Evolutionary conservation across 2,113 vertebrate species (phyloP).

Genomic region (Euleptes europaea): DNA sequence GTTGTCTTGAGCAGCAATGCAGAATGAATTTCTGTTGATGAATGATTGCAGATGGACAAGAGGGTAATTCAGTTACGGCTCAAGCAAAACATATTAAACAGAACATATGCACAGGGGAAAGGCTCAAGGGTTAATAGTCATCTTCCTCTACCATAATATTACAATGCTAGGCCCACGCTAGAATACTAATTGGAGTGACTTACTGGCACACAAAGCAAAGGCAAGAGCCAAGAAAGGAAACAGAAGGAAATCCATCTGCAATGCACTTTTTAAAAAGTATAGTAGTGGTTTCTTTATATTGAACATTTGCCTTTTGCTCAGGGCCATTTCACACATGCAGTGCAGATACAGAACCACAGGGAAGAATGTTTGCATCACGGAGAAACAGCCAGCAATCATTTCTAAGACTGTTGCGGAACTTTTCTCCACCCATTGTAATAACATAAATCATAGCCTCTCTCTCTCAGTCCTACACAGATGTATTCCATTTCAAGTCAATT

Average conservation of each 20-base stretch:
- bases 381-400: neutral
- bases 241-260: slow-evolving; percentile 47
- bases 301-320: slow-evolving; percentile 8
- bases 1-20: neutral
- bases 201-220: slow-evolving; percentile 22
- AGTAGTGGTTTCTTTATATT: slow-evolving; percentile 13
- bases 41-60: slow-evolving; percentile 27
- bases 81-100: slow-evolving; percentile 25
- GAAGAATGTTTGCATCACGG: neutral
- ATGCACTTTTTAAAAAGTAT: slow-evolving; percentile 32
- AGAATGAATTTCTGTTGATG: slow-evolving; percentile 15
- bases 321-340: neutral
- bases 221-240: slow-evolving; percentile 34
- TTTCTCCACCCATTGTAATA: neutral
- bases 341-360: neutral
- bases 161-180: slow-evolving; percentile 15
- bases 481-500: too few relatives aligned
- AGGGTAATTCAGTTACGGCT: slow-evolving; percentile 18
- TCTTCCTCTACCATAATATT: slow-evolving; percentile 22
- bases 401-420: neutral
- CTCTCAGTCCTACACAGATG: neutral
- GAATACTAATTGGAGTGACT: slow-evolving; percentile 42
- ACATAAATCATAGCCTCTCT: neutral
- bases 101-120: slow-evolving; percentile 8
- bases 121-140: slow-evolving; percentile 49